A percentile compares a stretch with the other conserved stretches of the same genome.
Evolutionary conservation across 1,140 invertebrate species (phyloP).

Genomic region (Heterodera schachtii): DNA sequence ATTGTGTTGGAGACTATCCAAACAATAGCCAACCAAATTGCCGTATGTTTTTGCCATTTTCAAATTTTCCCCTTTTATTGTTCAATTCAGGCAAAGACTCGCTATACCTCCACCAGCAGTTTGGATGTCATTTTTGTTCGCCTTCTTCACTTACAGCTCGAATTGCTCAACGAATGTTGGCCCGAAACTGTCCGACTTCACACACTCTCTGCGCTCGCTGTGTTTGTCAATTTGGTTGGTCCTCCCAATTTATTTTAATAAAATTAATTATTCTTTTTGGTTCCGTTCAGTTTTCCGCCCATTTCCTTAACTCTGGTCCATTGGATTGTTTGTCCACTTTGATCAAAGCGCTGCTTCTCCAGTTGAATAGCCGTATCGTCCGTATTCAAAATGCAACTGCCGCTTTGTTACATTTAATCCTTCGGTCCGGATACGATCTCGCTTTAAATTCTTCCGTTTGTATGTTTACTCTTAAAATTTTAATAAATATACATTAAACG

Average conservation of each 20-base stretch:
- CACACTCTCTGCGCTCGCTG: conserved; percentile 83
- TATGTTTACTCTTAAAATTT: background rate
- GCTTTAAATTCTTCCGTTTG: conserved; percentile 4
- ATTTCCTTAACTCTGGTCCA: conserved; percentile 56
- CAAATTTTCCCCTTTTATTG: background rate
- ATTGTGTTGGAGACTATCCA: conserved; percentile 82
- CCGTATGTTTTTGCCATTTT: conserved; percentile 69
- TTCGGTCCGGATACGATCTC: conserved; percentile 59
- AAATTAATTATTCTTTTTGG: conserved; percentile 70
- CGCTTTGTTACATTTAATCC: conserved; percentile 59
- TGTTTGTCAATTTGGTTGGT: conserved; percentile 84
- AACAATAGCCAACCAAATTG: conserved; percentile 80
- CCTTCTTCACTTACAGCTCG: conserved; percentile 81
- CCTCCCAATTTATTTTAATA: conserved; percentile 70
- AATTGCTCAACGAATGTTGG: conserved; percentile 82
- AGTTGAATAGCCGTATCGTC: conserved; percentile 57
- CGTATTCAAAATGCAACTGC: conserved; percentile 57
- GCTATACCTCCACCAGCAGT: conserved; percentile 66
- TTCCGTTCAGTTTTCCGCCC: conserved; percentile 32
- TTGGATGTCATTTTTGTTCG: conserved; percentile 79
- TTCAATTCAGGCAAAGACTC: conserved; percentile 18
- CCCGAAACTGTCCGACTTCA: conserved; percentile 86
- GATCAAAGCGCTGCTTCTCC: conserved; percentile 55
- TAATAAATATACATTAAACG: background rate
- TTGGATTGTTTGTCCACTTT: conserved; percentile 52